phyloP scores from a whole-genome alignment of 2,797 vertebrate species.

The Channallabes apus region DNA sequence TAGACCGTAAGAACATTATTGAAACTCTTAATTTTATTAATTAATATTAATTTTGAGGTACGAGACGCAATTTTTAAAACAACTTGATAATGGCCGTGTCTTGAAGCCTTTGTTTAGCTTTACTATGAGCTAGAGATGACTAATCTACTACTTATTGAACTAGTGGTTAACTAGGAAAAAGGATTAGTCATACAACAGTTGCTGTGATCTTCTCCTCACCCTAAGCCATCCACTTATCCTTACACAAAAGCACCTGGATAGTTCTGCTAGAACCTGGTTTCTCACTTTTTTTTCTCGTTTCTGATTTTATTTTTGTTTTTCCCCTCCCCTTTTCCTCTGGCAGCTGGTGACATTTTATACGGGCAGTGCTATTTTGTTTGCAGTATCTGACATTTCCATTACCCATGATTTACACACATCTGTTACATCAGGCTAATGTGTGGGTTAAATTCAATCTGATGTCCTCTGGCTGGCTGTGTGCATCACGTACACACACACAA shows the following conservation, averaged over 20 bases:
- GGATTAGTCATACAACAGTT: not conserved
- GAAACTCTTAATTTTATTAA: not conserved
- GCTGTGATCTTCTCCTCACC: not conserved
- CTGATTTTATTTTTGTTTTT: conserved; percentile 20
- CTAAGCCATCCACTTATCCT: not conserved
- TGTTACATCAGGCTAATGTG: conserved; percentile 49
- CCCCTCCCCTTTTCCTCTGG: conserved; percentile 27
- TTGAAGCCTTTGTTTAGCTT: not conserved
- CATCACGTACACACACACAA: not conserved
- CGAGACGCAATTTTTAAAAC: not conserved
- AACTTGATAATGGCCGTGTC: not conserved
- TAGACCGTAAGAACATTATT: not conserved
- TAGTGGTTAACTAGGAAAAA: not conserved
- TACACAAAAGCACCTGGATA: not conserved
- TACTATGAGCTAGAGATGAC: not conserved
- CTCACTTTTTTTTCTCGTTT: not conserved
- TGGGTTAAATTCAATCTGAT: conserved; percentile 37
- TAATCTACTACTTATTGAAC: not conserved
- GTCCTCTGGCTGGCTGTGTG: not conserved
- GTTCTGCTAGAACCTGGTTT: not conserved
- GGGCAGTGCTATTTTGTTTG: conserved; percentile 38
- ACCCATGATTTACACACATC: conserved; percentile 50
- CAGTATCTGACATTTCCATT: conserved; percentile 53
- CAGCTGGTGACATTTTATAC: conserved; percentile 53
- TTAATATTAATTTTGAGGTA: not conserved